These are phyloP conservation scores for Apocheima hispidaria DNA, from an alignment of 2,888 invertebrate genomes.

Conservation along the genomic window DNA sequence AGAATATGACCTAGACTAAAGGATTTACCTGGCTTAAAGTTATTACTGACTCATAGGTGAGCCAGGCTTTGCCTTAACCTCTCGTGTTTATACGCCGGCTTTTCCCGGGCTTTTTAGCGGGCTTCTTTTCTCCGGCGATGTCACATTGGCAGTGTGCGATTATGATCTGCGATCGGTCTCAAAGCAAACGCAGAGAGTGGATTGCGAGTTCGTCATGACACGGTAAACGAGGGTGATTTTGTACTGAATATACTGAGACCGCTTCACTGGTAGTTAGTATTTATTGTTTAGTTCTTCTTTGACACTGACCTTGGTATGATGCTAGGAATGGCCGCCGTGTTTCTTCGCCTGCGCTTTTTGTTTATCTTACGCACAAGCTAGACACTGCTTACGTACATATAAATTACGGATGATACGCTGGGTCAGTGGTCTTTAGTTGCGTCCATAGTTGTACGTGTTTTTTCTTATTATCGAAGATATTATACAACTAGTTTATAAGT, in stretches of 20 bases:
- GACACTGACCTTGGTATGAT: too few relatives aligned
- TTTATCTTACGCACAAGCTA: too few relatives aligned
- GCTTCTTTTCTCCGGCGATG: neutral
- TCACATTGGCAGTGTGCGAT: neutral
- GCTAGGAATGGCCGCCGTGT: too few relatives aligned
- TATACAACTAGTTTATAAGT: too few relatives aligned
- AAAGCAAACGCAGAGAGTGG: neutral
- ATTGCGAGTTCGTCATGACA: neutral
- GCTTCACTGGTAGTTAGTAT: too few relatives aligned
- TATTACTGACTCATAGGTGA: conserved; percentile 42
- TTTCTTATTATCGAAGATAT: too few relatives aligned
- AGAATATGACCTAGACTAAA: conserved; percentile 35
- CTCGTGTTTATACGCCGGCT: conserved; percentile 24
- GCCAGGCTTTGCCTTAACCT: conserved; percentile 30
- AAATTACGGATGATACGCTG: too few relatives aligned
- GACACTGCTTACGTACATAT: too few relatives aligned
- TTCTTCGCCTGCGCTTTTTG: too few relatives aligned
- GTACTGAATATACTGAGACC: neutral
- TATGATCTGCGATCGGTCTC: neutral
- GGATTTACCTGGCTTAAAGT: conserved; percentile 41
- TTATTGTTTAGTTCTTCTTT: too few relatives aligned
- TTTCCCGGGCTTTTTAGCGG: conserved; percentile 12
- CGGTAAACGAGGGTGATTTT: neutral
- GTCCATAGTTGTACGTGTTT: too few relatives aligned
- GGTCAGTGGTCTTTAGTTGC: too few relatives aligned